A percentile compares a stretch with the other conserved stretches of the same genome.
These are phyloP conservation scores for Drosophila gaucha DNA, from an alignment of 2,888 invertebrate genomes.

Conservation along the genomic window DNA sequence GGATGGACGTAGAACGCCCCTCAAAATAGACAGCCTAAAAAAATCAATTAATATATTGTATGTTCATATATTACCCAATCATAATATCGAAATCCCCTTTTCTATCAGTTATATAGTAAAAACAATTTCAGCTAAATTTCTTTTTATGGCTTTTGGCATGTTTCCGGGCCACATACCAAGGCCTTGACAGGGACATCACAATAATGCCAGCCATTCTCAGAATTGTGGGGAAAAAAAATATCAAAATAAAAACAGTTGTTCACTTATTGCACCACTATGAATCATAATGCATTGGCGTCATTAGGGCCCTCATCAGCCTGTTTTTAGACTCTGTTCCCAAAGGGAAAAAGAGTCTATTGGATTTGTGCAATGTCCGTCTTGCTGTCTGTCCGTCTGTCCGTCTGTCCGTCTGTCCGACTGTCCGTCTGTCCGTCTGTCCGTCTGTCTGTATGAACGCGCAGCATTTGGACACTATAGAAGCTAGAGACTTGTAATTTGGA, in stretches of 20 bases:
- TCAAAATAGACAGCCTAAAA: neutral
- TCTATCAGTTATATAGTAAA: too few relatives aligned
- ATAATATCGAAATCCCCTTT: neutral
- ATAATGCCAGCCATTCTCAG: slow-evolving; percentile 7
- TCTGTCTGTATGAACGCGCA: too few relatives aligned
- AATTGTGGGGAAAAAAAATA: slow-evolving; percentile 5
- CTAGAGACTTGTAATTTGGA: too few relatives aligned
- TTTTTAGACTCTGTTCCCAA: too few relatives aligned
- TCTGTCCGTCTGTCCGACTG: too few relatives aligned
- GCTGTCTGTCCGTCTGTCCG: too few relatives aligned
- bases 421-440: too few relatives aligned
- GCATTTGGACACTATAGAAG: too few relatives aligned
- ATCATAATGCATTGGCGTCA: slow-evolving; percentile 29
- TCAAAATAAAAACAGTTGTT: slow-evolving; percentile 19
- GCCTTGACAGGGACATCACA: slow-evolving; percentile 12
- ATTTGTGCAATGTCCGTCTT: too few relatives aligned
- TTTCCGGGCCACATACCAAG: slow-evolving; percentile 41
- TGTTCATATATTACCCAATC: neutral
- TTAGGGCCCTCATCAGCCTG: neutral
- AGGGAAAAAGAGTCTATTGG: too few relatives aligned
- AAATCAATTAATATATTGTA: neutral
- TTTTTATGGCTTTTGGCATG: neutral
- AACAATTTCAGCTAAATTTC: neutral
- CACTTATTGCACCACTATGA: slow-evolving; percentile 32
- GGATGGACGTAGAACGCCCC: slow-evolving; percentile 4